These are phyloP conservation scores for Branchellion lobata DNA, from an alignment of 2,888 invertebrate genomes.

Conservation along the genomic window DNA sequence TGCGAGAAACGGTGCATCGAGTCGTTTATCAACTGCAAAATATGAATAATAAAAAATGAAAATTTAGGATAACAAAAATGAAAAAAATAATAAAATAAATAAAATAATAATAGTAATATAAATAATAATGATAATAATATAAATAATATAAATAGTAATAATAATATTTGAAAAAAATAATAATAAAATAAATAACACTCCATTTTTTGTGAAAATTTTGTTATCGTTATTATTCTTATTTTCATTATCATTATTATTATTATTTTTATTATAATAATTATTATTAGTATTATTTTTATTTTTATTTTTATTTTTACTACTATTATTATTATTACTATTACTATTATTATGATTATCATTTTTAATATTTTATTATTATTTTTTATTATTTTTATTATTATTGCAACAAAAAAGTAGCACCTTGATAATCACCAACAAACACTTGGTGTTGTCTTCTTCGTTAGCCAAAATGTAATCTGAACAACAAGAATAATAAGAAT, in stretches of 20 bases:
- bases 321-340: neutral
- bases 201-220: no score
- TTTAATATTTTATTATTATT: neutral
- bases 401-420: constrained; percentile 56
- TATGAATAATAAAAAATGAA: neutral
- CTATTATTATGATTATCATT: neutral
- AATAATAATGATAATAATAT: neutral
- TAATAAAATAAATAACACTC: no score
- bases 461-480: constrained; percentile 69
- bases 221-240: no score
- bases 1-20: neutral
- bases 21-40: neutral
- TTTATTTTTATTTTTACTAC: neutral
- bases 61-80: neutral
- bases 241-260: constrained; percentile 26
- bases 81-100: neutral
- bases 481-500: constrained; percentile 43
- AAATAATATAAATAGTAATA: neutral
- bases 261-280: neutral
- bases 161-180: neutral
- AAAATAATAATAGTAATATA: neutral
- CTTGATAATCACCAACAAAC: constrained; percentile 69
- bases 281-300: constrained; percentile 8
- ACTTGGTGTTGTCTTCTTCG: constrained; percentile 78
- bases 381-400: neutral